phyloP scores from a whole-genome alignment of 2,113 vertebrate genomes.

The Salminus brasiliensis region DNA sequence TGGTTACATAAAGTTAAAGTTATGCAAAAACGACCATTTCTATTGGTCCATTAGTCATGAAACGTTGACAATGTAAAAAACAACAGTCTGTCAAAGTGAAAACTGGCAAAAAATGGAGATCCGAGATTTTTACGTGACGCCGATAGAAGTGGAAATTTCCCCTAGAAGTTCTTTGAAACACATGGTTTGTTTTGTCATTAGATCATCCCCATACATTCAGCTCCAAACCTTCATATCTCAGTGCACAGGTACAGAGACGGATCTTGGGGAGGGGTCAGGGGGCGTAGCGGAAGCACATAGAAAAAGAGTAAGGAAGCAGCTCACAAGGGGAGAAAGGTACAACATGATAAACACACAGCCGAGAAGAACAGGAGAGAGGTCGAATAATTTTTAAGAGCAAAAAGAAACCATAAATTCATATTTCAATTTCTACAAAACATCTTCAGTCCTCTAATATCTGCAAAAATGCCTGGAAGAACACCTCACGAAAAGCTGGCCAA shows the following conservation, averaged over 20 bases:
- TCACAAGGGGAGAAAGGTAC: not conserved
- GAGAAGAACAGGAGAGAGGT: not conserved
- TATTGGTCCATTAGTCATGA: too few species aligned
- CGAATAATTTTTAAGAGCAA: not conserved
- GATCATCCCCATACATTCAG: slow-evolving; percentile 40
- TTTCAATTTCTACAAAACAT: not conserved
- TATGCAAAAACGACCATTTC: too few species aligned
- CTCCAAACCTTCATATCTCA: not conserved
- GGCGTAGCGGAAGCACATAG: slow-evolving; percentile 23
- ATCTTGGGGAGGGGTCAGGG: not conserved
- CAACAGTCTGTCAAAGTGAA: too few species aligned
- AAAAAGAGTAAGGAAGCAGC: not conserved
- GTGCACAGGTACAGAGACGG: not conserved
- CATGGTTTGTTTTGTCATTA: slow-evolving; percentile 55
- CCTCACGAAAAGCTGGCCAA: not conserved
- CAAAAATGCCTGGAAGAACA: too few species aligned
- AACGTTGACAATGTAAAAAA: too few species aligned
- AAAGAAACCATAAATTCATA: not conserved
- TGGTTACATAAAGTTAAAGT: too few species aligned
- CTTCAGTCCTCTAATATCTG: not conserved
- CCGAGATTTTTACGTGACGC: too few species aligned
- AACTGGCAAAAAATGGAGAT: too few species aligned
- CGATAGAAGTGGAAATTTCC: not conserved
- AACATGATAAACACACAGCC: not conserved
- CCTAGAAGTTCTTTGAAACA: not conserved